These are phyloP conservation scores for Papio anubis DNA, from an alignment of 2,113 vertebrate species.

Conservation along the genomic window DNA sequence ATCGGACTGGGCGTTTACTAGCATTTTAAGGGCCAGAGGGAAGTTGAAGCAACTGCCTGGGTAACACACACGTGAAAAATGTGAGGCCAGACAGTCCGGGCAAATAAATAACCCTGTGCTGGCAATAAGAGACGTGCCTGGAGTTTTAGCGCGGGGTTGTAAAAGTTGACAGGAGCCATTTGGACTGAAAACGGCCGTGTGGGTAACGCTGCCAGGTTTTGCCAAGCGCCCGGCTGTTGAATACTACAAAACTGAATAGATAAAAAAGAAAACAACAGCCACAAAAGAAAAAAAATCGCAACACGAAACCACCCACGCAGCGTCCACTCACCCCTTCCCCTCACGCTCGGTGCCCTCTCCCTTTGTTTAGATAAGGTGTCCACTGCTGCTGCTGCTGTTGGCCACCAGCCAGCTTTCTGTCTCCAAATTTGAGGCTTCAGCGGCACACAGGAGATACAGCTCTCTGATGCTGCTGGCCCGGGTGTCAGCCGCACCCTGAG, in stretches of 20 bases:
- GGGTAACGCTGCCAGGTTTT: conserved; percentile 68
- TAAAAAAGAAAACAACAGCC: conserved; percentile 39
- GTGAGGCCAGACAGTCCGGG: conserved; percentile 59
- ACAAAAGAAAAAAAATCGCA: conserved; percentile 47
- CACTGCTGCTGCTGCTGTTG: conserved; percentile 41
- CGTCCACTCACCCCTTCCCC: conserved; percentile 49
- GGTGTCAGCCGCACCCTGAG: conserved; percentile 59
- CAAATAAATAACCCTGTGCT: conserved; percentile 63
- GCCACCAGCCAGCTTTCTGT: conserved; percentile 76
- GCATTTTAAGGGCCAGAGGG: conserved; percentile 59
- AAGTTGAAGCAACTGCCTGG: conserved; percentile 51
- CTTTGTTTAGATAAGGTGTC: conserved; percentile 74
- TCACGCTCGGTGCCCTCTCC: neutral
- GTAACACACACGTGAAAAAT: conserved; percentile 60
- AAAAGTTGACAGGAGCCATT: conserved; percentile 71
- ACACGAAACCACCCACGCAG: conserved; percentile 70
- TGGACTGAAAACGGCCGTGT: conserved; percentile 65
- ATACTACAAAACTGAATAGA: conserved; percentile 64
- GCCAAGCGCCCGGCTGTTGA: conserved; percentile 67
- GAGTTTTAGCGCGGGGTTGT: conserved; percentile 57
- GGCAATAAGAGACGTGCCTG: conserved; percentile 39
- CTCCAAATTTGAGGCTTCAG: conserved; percentile 67
- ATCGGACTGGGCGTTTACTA: conserved; percentile 53
- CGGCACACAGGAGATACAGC: conserved; percentile 38
- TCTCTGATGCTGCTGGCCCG: conserved; percentile 68